A percentile compares a stretch with the other conserved stretches of the same genome.
Conservation (phyloP, 2,797 vertebrate species). For the Myripristis jacobus region DNA sequence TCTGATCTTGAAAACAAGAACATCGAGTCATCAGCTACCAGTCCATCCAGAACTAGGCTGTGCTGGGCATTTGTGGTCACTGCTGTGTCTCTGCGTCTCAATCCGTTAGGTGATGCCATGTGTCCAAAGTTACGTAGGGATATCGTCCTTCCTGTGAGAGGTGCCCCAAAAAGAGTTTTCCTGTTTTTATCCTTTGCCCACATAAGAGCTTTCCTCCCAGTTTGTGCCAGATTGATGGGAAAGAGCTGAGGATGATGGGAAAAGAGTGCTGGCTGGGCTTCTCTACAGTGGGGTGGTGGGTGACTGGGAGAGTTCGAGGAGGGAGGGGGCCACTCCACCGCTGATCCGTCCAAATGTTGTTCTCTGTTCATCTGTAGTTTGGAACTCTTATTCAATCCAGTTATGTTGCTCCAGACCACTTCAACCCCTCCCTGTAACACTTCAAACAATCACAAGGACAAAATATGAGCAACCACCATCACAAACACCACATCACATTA, state of each 20-base stretch:
- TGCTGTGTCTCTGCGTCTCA: neutral
- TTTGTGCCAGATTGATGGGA: slow-evolving; percentile 43
- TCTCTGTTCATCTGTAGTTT: slow-evolving; percentile 63
- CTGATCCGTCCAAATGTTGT: neutral
- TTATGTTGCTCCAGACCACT: slow-evolving; percentile 38
- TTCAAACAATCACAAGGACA: slow-evolving; percentile 6
- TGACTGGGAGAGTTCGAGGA: slow-evolving; percentile 19
- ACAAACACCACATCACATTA: too few relatives aligned
- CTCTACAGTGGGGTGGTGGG: slow-evolving; percentile 62
- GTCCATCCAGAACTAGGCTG: slow-evolving; percentile 7
- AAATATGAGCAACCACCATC: neutral
- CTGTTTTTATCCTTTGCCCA: slow-evolving; percentile 6
- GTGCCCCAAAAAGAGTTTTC: slow-evolving; percentile 19
- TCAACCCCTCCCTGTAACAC: slow-evolving; percentile 54
- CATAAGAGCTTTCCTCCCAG: slow-evolving; percentile 41
- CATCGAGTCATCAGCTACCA: too few relatives aligned
- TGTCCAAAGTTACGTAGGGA: slow-evolving; percentile 51
- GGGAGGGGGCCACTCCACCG: neutral
- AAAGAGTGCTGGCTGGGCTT: slow-evolving; percentile 25
- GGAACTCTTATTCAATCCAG: slow-evolving; percentile 68
- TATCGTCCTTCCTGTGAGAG: slow-evolving; percentile 35
- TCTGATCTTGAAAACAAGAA: too few relatives aligned
- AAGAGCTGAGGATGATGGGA: slow-evolving; percentile 29
- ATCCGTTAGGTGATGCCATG: slow-evolving; percentile 18
- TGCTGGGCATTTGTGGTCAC: neutral